Conservation (phyloP, 1,140 invertebrate species). For the Medauroidea extradentata region DNA sequence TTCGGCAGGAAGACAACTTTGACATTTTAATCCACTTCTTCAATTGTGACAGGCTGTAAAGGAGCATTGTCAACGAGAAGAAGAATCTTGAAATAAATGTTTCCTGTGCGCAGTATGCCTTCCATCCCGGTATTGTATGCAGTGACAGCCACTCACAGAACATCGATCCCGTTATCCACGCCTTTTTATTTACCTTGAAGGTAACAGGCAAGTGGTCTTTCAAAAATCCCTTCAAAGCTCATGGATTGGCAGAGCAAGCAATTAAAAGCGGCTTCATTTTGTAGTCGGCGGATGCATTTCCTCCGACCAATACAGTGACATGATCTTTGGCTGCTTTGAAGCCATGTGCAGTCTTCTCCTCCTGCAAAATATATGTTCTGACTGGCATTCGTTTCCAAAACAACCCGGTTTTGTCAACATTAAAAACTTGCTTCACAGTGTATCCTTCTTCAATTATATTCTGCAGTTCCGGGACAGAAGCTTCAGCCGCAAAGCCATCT, state of each 20-base stretch:
- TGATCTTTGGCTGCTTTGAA: constrained; percentile 45
- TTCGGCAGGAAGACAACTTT: constrained; percentile 27
- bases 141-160: constrained; percentile 39
- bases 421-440: constrained; percentile 40
- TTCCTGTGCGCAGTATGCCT: constrained; percentile 36
- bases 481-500: constrained; percentile 32
- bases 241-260: constrained; percentile 40
- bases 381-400: constrained; percentile 48
- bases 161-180: constrained; percentile 39
- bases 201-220: constrained; percentile 39
- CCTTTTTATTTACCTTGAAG: constrained; percentile 41
- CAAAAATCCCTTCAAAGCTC: constrained; percentile 39
- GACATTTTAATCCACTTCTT: constrained; percentile 35
- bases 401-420: constrained; percentile 41
- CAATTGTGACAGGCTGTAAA: constrained; percentile 32
- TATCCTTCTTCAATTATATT: constrained; percentile 39
- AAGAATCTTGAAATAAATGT: constrained; percentile 42
- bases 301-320: constrained; percentile 40
- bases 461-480: constrained; percentile 36
- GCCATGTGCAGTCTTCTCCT: constrained; percentile 38
- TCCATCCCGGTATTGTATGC: constrained; percentile 31
- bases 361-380: constrained; percentile 38
- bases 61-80: constrained; percentile 46
- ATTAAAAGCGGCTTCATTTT: constrained; percentile 44
- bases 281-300: constrained; percentile 40